Evolutionary conservation across 1,140 invertebrate species (phyloP).

Genomic region (Scaptomyza graminum): DNA sequence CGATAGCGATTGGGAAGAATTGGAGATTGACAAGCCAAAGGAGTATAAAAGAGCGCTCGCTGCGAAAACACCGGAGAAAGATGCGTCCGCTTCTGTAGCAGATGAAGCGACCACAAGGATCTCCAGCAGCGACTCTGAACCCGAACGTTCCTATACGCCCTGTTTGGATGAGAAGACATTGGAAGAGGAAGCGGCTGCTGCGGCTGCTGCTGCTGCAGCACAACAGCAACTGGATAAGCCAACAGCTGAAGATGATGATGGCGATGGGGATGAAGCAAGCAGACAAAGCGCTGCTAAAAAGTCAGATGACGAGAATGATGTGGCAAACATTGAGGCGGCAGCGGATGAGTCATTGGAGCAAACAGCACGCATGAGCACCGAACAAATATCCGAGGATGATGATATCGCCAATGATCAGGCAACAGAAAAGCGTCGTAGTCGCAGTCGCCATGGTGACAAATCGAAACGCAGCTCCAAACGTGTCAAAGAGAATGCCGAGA

Average conservation of each 20-base stretch:
- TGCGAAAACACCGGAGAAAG: not conserved
- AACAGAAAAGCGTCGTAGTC: slow-evolving; percentile 56
- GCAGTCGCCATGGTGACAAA: slow-evolving; percentile 49
- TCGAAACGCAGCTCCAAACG: slow-evolving; percentile 64
- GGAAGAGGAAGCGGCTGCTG: slow-evolving; percentile 54
- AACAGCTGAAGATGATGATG: slow-evolving; percentile 3
- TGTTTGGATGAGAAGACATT: slow-evolving; percentile 87
- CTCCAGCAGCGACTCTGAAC: slow-evolving; percentile 46
- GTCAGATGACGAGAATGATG: slow-evolving; percentile 2
- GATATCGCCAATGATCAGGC: slow-evolving; percentile 84
- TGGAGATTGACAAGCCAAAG: slow-evolving; percentile 78
- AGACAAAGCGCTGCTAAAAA: slow-evolving; percentile 20
- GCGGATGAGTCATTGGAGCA: slow-evolving; percentile 9
- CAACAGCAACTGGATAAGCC: slow-evolving; percentile 6
- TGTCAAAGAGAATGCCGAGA: slow-evolving; percentile 82
- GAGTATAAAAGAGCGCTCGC: slow-evolving; percentile 67
- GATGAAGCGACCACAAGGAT: slow-evolving; percentile 10
- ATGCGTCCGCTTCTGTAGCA: not conserved
- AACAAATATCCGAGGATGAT: slow-evolving; percentile 89
- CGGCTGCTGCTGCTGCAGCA: not conserved
- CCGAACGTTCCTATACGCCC: slow-evolving; percentile 87
- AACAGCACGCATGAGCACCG: slow-evolving; percentile 87
- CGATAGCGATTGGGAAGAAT: slow-evolving; percentile 83
- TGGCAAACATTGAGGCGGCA: not conserved
- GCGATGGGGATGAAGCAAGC: not conserved